phyloP scores from a whole-genome alignment of 64 coral and sea anemone species.

The Montipora foliosa region DNA sequence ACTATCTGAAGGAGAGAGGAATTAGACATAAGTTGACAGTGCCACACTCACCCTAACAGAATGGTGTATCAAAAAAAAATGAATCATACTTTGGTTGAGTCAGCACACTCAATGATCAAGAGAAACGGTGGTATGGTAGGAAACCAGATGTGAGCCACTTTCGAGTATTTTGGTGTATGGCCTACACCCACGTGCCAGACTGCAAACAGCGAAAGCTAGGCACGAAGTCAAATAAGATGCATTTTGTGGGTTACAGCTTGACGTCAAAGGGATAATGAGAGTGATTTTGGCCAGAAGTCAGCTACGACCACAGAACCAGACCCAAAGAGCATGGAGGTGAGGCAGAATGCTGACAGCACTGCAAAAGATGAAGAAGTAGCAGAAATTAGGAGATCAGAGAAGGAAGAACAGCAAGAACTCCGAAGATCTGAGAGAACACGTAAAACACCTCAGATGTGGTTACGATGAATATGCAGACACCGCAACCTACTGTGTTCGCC shows the following conservation, averaged over 20 bases:
- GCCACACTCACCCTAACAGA: no score
- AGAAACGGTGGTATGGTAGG: slow-evolving; percentile 57
- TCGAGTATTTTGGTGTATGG: slow-evolving; percentile 61
- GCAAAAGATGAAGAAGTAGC: background rate
- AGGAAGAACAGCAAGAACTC: background rate
- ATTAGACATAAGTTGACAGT: slow-evolving; percentile 54
- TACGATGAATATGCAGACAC: slow-evolving; percentile 45
- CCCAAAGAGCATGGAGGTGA: background rate
- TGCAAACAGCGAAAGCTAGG: slow-evolving; percentile 15
- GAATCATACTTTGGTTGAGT: no score
- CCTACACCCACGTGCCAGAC: slow-evolving; percentile 44
- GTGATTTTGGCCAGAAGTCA: no score
- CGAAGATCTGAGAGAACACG: background rate
- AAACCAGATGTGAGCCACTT: slow-evolving; percentile 52
- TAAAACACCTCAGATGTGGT: slow-evolving; percentile 54
- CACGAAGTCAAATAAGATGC: slow-evolving; percentile 48
- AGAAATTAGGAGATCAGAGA: background rate
- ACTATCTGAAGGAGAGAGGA: slow-evolving; percentile 60
- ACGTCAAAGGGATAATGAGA: slow-evolving; percentile 27
- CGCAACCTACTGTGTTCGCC: background rate
- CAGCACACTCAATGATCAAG: no score
- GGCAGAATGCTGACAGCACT: background rate
- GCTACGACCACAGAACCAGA: background rate
- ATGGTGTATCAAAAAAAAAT: background rate
- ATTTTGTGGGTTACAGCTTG: slow-evolving; percentile 52